Conservation (phyloP, 1,140 invertebrate genomes). For the Parasteatoda tepidariorum region DNA sequence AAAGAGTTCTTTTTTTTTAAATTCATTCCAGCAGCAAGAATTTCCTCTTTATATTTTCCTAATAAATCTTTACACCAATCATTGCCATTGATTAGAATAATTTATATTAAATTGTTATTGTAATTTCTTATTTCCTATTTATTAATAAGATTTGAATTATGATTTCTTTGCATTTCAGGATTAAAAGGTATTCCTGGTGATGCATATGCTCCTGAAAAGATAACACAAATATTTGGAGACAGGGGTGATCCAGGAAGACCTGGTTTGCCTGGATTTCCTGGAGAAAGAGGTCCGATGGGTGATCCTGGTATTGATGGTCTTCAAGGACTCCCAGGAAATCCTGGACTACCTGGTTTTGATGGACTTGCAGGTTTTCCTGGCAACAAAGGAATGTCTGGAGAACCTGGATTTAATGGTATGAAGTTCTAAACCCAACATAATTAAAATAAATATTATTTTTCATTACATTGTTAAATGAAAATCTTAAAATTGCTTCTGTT, state of each 20-base stretch:
- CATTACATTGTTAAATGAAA: too few species aligned
- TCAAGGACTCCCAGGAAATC: constrained; percentile 44
- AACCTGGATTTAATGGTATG: constrained; percentile 63
- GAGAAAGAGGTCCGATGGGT: constrained; percentile 62
- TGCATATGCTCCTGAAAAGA: constrained; percentile 62
- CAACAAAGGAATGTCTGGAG: constrained; percentile 63
- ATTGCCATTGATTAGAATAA: too few species aligned
- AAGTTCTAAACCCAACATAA: neutral
- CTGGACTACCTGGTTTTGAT: constrained; percentile 59
- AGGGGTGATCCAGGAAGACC: constrained; percentile 59
- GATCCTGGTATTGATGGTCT: constrained; percentile 49
- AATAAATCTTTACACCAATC: too few species aligned
- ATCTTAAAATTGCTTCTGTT: too few species aligned
- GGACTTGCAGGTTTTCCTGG: constrained; percentile 64
- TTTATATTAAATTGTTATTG: too few species aligned
- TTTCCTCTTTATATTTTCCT: too few species aligned
- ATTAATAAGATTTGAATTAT: neutral
- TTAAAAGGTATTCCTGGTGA: constrained; percentile 69
- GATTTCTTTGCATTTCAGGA: constrained; percentile 66
- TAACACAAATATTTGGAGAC: constrained; percentile 45
- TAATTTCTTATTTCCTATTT: too few species aligned
- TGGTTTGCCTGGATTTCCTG: constrained; percentile 63
- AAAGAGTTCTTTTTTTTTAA: too few species aligned
- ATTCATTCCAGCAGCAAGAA: too few species aligned
- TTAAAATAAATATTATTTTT: neutral